Percentiles rank a stretch among this genome's conserved stretches.
Conservation (phyloP, 2,797 vertebrate species). For the Siniperca scherzeri region DNA sequence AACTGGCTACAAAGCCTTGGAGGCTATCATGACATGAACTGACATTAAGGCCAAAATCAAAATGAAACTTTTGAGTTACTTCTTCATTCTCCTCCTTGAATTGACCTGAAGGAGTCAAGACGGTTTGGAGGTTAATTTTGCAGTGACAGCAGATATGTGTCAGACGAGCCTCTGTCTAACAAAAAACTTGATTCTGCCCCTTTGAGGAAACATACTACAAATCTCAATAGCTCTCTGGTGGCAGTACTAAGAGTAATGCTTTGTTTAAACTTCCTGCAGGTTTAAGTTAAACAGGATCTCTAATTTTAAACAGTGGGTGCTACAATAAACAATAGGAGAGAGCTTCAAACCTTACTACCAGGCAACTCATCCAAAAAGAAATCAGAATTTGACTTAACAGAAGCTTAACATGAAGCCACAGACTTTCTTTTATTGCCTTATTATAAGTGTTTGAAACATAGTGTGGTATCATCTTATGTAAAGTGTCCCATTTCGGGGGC, state of each 20-base stretch:
- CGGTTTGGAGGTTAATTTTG: neutral
- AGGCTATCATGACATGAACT: neutral
- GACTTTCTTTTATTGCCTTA: neutral
- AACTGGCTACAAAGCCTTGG: neutral
- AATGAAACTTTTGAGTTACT: neutral
- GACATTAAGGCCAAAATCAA: neutral
- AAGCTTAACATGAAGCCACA: neutral
- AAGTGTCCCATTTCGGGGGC: neutral
- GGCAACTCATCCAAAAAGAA: neutral
- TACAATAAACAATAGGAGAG: slow-evolving; percentile 60
- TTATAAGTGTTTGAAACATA: neutral
- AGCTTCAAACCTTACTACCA: slow-evolving; percentile 10
- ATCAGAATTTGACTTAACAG: neutral
- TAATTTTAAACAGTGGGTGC: slow-evolving; percentile 60
- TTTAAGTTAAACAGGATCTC: slow-evolving; percentile 71
- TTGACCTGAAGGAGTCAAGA: neutral
- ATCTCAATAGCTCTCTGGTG: slow-evolving; percentile 50
- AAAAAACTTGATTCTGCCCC: slow-evolving; percentile 19
- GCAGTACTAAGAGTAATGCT: slow-evolving; percentile 41
- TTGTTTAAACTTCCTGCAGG: slow-evolving; percentile 78
- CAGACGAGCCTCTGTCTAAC: slow-evolving; percentile 17
- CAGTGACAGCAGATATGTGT: slow-evolving; percentile 43
- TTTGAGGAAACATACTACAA: slow-evolving; percentile 22
- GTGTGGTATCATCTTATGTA: neutral
- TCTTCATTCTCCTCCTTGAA: neutral